These are phyloP conservation scores for Rhynchotus rufescens DNA, from an alignment of 2,797 vertebrate genomes.

Conservation along the genomic window DNA sequence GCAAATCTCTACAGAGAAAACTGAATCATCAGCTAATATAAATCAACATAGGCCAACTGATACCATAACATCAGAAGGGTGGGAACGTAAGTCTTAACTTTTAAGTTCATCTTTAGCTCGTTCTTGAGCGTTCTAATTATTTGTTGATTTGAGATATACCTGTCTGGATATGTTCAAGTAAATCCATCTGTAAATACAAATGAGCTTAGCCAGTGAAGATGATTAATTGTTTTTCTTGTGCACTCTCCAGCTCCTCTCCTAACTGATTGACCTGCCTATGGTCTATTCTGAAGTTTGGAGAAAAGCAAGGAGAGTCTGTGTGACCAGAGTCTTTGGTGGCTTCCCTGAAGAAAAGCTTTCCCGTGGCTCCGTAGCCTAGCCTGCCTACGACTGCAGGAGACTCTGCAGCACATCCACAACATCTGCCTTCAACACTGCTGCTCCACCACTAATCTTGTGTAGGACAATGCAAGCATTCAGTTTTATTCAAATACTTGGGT, in stretches of 20 bases:
- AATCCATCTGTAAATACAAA: background rate
- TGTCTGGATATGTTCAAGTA: background rate
- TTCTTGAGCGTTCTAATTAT: background rate
- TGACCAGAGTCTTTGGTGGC: background rate
- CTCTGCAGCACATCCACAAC: background rate
- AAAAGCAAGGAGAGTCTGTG: background rate
- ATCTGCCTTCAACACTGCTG: background rate
- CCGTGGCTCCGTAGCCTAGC: background rate
- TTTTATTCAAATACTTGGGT: background rate
- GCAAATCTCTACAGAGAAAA: background rate
- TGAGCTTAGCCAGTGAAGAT: background rate
- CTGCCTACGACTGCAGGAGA: background rate
- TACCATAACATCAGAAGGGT: fast-evolving
- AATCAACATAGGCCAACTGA: background rate
- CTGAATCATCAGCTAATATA: background rate
- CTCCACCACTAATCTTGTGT: background rate
- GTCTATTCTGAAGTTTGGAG: background rate
- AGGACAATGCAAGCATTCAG: background rate
- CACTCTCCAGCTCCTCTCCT: background rate
- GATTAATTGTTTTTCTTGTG: background rate
- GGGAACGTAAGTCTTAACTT: background rate
- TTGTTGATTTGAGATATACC: background rate
- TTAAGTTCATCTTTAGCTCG: background rate
- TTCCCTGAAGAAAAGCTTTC: background rate
- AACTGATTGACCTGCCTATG: background rate